These are phyloP conservation scores for Synergus itoensis DNA, from an alignment of 2,888 invertebrate species.

Conservation along the genomic window DNA sequence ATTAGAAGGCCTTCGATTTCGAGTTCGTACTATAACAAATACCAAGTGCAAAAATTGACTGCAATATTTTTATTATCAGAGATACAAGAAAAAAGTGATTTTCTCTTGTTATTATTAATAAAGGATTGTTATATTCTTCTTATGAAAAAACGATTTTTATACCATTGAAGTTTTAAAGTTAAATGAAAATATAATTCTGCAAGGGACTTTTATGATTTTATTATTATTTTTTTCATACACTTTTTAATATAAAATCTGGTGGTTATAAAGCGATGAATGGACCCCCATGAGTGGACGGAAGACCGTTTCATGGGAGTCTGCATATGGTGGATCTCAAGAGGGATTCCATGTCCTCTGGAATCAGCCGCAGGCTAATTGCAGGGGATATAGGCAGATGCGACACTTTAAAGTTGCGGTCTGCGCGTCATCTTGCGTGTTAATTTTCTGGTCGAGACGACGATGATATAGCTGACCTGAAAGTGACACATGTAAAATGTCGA, in stretches of 20 bases:
- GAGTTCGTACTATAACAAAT: neutral
- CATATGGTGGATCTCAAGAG: slow-evolving; percentile 36
- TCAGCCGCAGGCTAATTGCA: slow-evolving; percentile 37
- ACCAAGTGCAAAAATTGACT: neutral
- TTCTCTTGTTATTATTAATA: too few relatives aligned
- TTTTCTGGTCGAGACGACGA: slow-evolving; percentile 7
- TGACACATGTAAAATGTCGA: neutral
- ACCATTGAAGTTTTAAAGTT: too few relatives aligned
- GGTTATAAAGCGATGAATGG: slow-evolving; percentile 11
- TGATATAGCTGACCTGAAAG: neutral
- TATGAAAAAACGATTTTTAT: too few relatives aligned
- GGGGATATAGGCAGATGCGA: slow-evolving; percentile 29
- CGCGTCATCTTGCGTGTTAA: slow-evolving; percentile 35
- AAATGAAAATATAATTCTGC: neutral
- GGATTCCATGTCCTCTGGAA: slow-evolving; percentile 38
- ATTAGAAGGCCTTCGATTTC: neutral
- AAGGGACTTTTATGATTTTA: neutral
- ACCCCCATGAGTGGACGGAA: slow-evolving; percentile 31
- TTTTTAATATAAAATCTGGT: neutral
- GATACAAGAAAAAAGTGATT: neutral
- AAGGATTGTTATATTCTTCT: too few relatives aligned
- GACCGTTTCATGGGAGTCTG: slow-evolving; percentile 39
- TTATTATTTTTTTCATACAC: neutral
- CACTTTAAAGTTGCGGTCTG: slow-evolving; percentile 34
- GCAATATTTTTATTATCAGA: neutral